Base-by-base conservation (phyloP, 2,113 vertebrate species). In the Heteronetta atricapilla region DNA sequence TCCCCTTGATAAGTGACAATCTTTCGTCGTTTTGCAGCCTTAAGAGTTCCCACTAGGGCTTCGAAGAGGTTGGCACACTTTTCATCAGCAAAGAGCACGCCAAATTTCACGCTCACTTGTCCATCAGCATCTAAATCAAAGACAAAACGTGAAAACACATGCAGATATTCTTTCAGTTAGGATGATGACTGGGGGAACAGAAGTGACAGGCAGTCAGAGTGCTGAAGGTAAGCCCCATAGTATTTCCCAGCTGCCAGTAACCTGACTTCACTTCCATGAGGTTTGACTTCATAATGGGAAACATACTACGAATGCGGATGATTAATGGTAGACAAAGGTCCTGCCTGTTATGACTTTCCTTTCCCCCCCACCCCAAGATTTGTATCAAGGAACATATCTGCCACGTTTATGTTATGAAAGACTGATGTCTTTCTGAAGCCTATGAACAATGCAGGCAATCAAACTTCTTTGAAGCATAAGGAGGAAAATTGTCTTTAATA, bases 1-100 rank as follows among this genome's bases (percentile, higher is more conserved):
- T 99, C 99, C 52, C 98, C 98, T 28, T 98, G 44, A 50, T 98
- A 99, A 3, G 79, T 94, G 64, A 99, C 50, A 26, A 99, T 85
- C 95, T 99, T 99, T 91, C 97, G 98, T 84, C 96, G 98, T 93
- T 99, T 99, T 46, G 99, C 99, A 1, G 99, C 99, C 97, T 97
- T 99, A 77, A 99, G 97, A 7, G 99, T 99, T 79, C 99, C 99
- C 53, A 99, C 99, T 38, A 99, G 75, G 5, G 99, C 99, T 98
- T 99, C 99, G 59, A 99, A 99, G 96, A 99, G 98, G 93, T 99
- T 99, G 97, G 99, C 99, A 95, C 99, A 99, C 44, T 97, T 98
- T 52, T 99, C 99, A 62, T 99, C 99, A 22, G 83, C 98, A 89
- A 99, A 99, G 73, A 99, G 97, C 59, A 99, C 98, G 34, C 99